Evolutionary conservation across 2,797 vertebrate genomes (phyloP).

Genomic region (Psittacula echo): DNA sequence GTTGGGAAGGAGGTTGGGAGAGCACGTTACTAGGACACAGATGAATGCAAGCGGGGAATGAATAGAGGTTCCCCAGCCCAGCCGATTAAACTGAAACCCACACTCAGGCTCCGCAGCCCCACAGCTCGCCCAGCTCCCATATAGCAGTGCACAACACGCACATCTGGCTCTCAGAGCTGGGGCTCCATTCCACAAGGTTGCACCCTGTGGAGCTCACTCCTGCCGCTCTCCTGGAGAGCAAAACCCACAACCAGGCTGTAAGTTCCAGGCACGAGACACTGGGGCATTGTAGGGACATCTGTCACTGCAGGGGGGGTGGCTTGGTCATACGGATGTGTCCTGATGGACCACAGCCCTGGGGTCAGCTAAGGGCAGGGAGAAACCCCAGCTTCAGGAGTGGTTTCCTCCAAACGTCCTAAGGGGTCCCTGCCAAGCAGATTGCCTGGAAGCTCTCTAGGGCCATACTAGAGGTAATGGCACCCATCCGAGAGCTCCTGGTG

Average conservation of each 20-base stretch:
- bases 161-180: background rate
- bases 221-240: background rate
- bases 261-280: background rate
- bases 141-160: background rate
- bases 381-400: background rate
- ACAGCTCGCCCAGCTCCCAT: background rate
- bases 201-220: background rate
- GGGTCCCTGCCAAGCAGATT: background rate
- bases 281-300: background rate
- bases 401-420: background rate
- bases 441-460: background rate
- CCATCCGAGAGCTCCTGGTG: rapidly evolving
- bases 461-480: rapidly evolving
- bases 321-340: background rate
- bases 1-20: background rate
- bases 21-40: conserved; percentile 62
- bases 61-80: conserved; percentile 59
- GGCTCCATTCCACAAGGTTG: background rate
- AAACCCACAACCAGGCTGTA: background rate
- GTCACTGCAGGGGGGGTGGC: background rate
- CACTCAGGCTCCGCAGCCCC: background rate
- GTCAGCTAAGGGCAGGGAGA: background rate
- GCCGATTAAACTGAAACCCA: conserved; percentile 45
- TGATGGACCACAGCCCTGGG: background rate
- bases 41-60: conserved; percentile 43